These are phyloP conservation scores for Drosophila aff. DNA, from an alignment of 1,140 invertebrate genomes.

Conservation along the genomic window DNA sequence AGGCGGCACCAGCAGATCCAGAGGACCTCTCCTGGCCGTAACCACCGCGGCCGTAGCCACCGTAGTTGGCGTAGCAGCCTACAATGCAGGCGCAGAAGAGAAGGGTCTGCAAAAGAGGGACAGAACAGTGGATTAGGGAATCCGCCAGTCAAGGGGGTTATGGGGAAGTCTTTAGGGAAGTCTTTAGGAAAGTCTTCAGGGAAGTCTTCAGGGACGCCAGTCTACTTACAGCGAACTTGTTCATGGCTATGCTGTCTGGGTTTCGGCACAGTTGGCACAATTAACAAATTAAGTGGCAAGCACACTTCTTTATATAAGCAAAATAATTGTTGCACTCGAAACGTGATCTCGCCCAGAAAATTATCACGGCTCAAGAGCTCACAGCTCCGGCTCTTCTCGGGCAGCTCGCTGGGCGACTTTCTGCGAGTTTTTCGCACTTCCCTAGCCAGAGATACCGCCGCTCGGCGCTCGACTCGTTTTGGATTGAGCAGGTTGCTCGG, in stretches of 20 bases:
- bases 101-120: constrained; percentile 41
- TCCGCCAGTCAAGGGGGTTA: neutral
- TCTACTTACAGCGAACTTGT: constrained; percentile 76
- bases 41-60: constrained; percentile 15
- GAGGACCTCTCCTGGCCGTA: constrained; percentile 45
- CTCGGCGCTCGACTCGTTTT: constrained; percentile 14
- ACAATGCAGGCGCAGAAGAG: constrained; percentile 65
- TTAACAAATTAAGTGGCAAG: constrained; percentile 78
- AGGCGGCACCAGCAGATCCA: constrained; percentile 20
- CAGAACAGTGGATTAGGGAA: constrained; percentile 12
- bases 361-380: constrained; percentile 67
- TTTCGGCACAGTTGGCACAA: constrained; percentile 78
- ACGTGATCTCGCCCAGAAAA: constrained; percentile 75
- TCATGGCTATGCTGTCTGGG: constrained; percentile 67
- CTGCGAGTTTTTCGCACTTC: constrained; percentile 28
- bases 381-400: constrained; percentile 32
- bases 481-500: constrained; percentile 22
- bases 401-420: constrained; percentile 38
- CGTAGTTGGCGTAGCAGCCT: constrained; percentile 48
- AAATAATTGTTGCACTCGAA: constrained; percentile 73
- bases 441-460: constrained; percentile 35
- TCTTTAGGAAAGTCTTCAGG: constrained; percentile 24
- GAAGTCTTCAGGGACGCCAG: constrained; percentile 34
- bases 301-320: constrained; percentile 83
- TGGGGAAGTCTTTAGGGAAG: constrained; percentile 27